These are phyloP conservation scores for Gobio gobio DNA, from an alignment of 2,113 vertebrate species.

Conservation along the genomic window DNA sequence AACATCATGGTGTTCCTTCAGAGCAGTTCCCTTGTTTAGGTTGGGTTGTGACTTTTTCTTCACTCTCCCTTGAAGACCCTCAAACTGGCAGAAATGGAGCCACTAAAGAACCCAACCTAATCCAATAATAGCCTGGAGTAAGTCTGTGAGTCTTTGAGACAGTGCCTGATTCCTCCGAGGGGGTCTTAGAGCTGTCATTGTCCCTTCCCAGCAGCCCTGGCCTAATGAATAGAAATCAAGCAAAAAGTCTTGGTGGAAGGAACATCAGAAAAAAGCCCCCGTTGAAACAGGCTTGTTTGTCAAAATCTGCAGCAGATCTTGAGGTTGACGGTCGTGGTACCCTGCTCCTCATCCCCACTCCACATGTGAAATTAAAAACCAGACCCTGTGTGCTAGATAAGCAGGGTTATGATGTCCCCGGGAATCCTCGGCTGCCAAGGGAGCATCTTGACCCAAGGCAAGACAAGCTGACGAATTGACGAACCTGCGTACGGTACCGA, in stretches of 20 bases:
- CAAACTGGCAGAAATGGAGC: constrained; percentile 28
- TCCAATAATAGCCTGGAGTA: constrained; percentile 55
- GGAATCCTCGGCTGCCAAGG: not conserved
- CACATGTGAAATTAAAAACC: not conserved
- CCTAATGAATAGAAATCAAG: constrained; percentile 37
- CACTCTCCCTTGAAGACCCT: constrained; percentile 9
- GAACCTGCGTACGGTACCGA: not conserved
- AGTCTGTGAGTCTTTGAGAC: constrained; percentile 38
- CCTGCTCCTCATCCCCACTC: not conserved
- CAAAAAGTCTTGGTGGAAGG: not conserved
- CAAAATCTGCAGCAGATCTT: constrained; percentile 18
- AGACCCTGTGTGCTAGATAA: not conserved
- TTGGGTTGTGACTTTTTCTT: constrained; percentile 15
- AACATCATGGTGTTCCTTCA: constrained; percentile 2
- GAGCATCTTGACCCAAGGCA: not conserved
- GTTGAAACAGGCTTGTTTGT: constrained; percentile 13
- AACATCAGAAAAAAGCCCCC: not conserved
- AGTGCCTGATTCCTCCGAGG: constrained; percentile 41
- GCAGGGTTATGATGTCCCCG: not conserved
- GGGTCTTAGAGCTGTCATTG: constrained; percentile 20
- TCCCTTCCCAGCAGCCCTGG: not conserved
- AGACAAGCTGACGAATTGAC: not conserved
- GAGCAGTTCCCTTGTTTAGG: constrained; percentile 24
- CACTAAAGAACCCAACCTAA: constrained; percentile 45
- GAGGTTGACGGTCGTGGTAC: not conserved